These are phyloP conservation scores for Aleiodes alternator DNA, from an alignment of 2,888 invertebrate genomes.

Conservation along the genomic window DNA sequence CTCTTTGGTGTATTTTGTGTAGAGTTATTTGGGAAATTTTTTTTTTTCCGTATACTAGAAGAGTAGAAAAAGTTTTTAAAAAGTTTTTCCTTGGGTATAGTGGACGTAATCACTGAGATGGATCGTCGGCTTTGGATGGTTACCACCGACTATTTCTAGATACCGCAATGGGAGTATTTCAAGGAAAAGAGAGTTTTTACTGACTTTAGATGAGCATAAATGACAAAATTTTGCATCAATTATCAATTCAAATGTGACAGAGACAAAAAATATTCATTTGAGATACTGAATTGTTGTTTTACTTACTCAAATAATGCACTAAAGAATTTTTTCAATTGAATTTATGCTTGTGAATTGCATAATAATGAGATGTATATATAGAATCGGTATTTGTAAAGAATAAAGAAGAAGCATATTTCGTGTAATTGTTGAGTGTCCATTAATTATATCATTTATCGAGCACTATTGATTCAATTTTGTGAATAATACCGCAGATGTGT, in stretches of 20 bases:
- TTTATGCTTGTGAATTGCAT: not conserved
- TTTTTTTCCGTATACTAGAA: slow-evolving; percentile 1
- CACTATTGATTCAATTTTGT: slow-evolving; percentile 12
- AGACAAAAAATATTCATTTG: too few species aligned
- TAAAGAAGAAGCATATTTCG: not conserved
- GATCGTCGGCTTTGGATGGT: slow-evolving; percentile 28
- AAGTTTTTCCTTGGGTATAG: slow-evolving; percentile 2
- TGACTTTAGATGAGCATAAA: slow-evolving; percentile 14
- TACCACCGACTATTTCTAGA: not conserved
- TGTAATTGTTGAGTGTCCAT: slow-evolving; percentile 42
- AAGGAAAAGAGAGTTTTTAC: slow-evolving; percentile 18
- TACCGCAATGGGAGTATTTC: not conserved
- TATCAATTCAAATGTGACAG: slow-evolving; percentile 30
- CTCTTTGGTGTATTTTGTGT: slow-evolving; percentile 22
- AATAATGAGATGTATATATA: not conserved
- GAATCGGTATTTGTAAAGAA: not conserved
- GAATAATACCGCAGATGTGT: slow-evolving; percentile 56
- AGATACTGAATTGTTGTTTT: not conserved
- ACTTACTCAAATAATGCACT: slow-evolving; percentile 1
- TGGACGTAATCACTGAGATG: slow-evolving; percentile 19
- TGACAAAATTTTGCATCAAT: slow-evolving; percentile 25
- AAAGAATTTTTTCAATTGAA: not conserved
- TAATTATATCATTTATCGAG: slow-evolving; percentile 47
- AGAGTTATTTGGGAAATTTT: slow-evolving; percentile 20
- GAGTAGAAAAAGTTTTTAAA: slow-evolving; percentile 7